Evolutionary conservation across 2,888 invertebrate species (phyloP), one percentile per base, ranked within the genome.

Genomic region (Drosophila neutralis): DNA sequence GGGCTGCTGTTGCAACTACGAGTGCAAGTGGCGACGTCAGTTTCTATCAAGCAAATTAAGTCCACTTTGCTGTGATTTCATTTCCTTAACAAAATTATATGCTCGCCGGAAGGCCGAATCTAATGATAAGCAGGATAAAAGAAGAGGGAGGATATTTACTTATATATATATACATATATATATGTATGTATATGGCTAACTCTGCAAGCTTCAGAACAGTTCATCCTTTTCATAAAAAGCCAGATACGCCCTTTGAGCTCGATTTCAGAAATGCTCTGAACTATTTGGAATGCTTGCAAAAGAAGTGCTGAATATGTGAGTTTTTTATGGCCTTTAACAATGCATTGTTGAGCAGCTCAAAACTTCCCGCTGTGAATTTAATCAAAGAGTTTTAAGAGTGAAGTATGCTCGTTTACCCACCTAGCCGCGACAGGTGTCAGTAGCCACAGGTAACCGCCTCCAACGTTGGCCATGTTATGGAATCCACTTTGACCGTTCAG

Each of bases 401-500:
- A 15, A 31, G 15, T 21, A 5, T 45, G 8, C 48, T 31, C 13
- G 7, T 38, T 8, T 35, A 81, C 89, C 91, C 80, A 93, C 93
- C 93, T 93, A 65, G 93, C 93, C 51, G 92, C 93, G 82, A 93
- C 93, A 91, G 93, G 93, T 92, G 93, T 93, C 80, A 93, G 76
- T 58, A 93, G 91, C 93, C 93, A 93, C 73, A 93, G 87, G 82
- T 92, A 92, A 70, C 92, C 91, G 29, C 87, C 78, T 38, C 73
- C 78, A 42, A 29, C 38, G 8, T 21, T 61, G n/a, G 56, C 36
- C 31, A 69, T 58, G 27, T 40, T 66, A 3, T n/a, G 56, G 27
- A 63, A 29, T 36, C 65, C 76, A 10, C 59, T n/a, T 35, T 64
- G 66, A 1, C n/a, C 8, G 29, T 59, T 54, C 10, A 58, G 1